These are phyloP conservation scores for human DNA, from an alignment of 2,113 vertebrate genomes.

Conservation along the genomic window DNA sequence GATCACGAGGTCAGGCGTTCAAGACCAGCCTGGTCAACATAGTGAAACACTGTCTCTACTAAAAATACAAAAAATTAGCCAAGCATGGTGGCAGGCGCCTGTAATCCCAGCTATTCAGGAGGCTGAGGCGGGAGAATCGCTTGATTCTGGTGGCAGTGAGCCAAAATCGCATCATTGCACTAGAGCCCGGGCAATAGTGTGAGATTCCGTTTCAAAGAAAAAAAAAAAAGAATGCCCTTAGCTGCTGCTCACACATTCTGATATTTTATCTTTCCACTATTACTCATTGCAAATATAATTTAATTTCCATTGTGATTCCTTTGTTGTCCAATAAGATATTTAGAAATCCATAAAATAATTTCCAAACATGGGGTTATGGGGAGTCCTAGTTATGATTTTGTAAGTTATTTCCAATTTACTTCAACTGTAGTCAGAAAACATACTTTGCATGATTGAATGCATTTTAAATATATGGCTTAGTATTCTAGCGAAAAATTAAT, in stretches of 20 bases:
- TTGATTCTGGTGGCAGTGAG: no score
- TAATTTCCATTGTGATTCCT: neutral
- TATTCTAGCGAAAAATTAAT: neutral
- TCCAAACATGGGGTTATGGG: neutral
- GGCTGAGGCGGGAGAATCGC: no score
- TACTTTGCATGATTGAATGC: neutral
- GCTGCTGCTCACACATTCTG: neutral
- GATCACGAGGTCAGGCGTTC: no score
- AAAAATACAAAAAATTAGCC: no score
- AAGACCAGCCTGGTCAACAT: no score
- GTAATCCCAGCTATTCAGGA: no score
- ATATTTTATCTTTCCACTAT: neutral
- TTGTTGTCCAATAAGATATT: neutral
- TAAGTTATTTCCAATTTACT: neutral
- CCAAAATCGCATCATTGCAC: no score
- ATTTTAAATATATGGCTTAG: neutral
- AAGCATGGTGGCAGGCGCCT: no score
- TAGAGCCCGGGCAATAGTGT: no score
- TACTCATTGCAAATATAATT: neutral
- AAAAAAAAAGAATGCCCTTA: neutral
- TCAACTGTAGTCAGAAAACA: neutral
- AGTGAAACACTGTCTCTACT: no score
- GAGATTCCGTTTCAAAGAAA: no score
- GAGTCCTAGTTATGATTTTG: neutral
- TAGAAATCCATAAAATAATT: neutral